Evolutionary conservation across 2,888 invertebrate species (phyloP).

Genomic region (Ophioninae sp.): DNA sequence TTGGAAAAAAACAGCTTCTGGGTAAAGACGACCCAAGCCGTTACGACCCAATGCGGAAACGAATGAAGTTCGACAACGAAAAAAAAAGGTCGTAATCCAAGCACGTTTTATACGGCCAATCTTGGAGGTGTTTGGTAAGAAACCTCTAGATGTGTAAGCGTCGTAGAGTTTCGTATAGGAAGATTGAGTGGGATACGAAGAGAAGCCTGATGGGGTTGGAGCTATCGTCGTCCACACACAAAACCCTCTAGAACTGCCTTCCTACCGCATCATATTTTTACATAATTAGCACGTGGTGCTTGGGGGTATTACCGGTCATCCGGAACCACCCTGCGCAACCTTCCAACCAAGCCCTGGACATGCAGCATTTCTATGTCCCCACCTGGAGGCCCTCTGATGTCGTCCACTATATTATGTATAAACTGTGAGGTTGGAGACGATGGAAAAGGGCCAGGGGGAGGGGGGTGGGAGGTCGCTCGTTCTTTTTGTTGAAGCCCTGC

Average conservation of each 20-base stretch:
- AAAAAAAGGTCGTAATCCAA: slow-evolving; percentile 25
- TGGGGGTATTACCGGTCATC: slow-evolving; percentile 72
- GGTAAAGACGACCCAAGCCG: not conserved
- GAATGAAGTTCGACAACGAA: slow-evolving; percentile 28
- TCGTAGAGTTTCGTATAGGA: slow-evolving; percentile 4
- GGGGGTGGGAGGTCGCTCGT: slow-evolving; percentile 49
- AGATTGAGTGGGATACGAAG: not conserved
- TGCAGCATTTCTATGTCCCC: slow-evolving; percentile 54
- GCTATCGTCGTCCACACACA: slow-evolving; percentile 70
- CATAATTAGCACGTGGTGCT: slow-evolving; percentile 80
- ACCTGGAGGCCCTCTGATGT: slow-evolving; percentile 28
- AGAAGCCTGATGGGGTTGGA: slow-evolving; percentile 48
- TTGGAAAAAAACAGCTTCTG: not conserved
- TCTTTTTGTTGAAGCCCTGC: slow-evolving; percentile 76
- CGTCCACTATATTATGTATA: slow-evolving; percentile 37
- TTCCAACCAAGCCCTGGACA: slow-evolving; percentile 16
- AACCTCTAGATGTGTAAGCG: slow-evolving; percentile 16
- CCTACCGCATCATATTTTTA: slow-evolving; percentile 80
- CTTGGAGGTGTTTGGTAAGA: not conserved
- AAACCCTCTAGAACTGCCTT: slow-evolving; percentile 73
- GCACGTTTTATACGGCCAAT: not conserved
- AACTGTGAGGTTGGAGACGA: slow-evolving; percentile 18
- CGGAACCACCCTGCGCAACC: slow-evolving; percentile 18
- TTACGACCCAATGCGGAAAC: slow-evolving; percentile 8
- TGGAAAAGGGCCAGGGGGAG: slow-evolving; percentile 9